Base-by-base conservation (phyloP, 2,113 vertebrate species). In the Hiodon alosoides region DNA sequence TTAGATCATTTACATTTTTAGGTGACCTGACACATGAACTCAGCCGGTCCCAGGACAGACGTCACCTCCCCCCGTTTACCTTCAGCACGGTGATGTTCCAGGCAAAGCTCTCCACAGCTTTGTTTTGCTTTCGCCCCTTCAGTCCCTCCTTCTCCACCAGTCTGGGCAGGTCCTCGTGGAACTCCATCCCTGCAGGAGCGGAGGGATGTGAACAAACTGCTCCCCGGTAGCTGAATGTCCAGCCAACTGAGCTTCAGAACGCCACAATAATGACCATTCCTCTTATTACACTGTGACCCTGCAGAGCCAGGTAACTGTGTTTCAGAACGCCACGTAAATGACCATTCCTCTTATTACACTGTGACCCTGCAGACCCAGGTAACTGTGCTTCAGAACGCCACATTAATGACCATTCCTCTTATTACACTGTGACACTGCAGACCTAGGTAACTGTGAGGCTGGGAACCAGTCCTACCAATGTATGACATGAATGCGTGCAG, bases 101-200 rank as follows among this genome's bases (percentile, higher is more conserved):
- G 76, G 91, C 93, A 6, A 95, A 96, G 80, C 92, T 95, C 88
- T 96, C 95, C 82, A 96, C 88, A 0, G 91, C 93, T 80, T 96
- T 96, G 81, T 86, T 91, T 64, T 91, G 87, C 79, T 95, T 96
- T n/a, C 89, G 88, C 8, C 93, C 94, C 79, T 94, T 93, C 78
- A 96, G 86, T 47, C 93, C 94, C 59, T 96, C 95, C 83, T 94
- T 93, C 81, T 93, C 90, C 72, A 90, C 92, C 0, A 93, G 88
- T 31, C 91, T 91, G 72, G 92, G 85, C 14, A 96, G 89, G 31
- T 95, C 93, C 82, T 96, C 94, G 59, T 96, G 95, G 81, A 94
- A 92, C 73, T 90, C 89, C 93, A 95, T 93, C 4, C 95, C 95
- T 96, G 81, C 71, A 0, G 64, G 64, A 14, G 53, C 52, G 46